phyloP scores from a whole-genome alignment of 2,888 invertebrate species.

The Alviniconcha strummeri region DNA sequence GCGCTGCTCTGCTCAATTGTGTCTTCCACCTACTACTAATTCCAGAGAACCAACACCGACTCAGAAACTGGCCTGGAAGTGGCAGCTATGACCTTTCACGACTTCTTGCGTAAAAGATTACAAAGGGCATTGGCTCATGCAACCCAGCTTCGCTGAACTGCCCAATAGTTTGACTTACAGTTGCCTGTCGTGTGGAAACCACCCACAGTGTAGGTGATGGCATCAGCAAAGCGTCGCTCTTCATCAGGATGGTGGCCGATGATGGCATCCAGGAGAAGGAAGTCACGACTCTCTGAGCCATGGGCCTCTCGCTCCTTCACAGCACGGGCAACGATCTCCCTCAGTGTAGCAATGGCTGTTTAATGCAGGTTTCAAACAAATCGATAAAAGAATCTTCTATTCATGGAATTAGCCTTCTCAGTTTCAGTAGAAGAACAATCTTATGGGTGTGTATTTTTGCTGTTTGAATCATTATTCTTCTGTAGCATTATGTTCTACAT shows the following conservation, averaged over 20 bases:
- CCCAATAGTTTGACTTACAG: constrained; percentile 52
- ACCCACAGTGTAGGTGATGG: constrained; percentile 58
- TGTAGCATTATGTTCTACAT: no score
- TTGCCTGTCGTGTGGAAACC: constrained; percentile 70
- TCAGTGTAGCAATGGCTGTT: constrained; percentile 37
- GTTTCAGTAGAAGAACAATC: background rate
- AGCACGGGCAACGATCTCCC: constrained; percentile 39
- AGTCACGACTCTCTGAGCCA: constrained; percentile 45
- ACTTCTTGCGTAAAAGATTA: no score
- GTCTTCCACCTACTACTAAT: no score
- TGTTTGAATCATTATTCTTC: no score
- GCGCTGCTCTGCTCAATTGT: no score
- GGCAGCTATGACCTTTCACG: no score
- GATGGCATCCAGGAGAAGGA: constrained; percentile 57
- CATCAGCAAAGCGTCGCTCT: constrained; percentile 47
- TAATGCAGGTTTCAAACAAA: background rate
- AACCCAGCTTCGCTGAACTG: no score
- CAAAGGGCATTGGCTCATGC: no score
- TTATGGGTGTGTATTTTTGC: background rate
- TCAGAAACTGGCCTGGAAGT: no score
- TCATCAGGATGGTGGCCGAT: constrained; percentile 45
- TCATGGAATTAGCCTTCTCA: background rate
- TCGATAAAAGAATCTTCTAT: background rate
- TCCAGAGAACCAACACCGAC: no score
- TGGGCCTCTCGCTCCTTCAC: constrained; percentile 48